Evolutionary conservation across 2,113 vertebrate genomes (phyloP), one percentile per base, ranked within the genome.

Genomic region (Trogon surrucura): DNA sequence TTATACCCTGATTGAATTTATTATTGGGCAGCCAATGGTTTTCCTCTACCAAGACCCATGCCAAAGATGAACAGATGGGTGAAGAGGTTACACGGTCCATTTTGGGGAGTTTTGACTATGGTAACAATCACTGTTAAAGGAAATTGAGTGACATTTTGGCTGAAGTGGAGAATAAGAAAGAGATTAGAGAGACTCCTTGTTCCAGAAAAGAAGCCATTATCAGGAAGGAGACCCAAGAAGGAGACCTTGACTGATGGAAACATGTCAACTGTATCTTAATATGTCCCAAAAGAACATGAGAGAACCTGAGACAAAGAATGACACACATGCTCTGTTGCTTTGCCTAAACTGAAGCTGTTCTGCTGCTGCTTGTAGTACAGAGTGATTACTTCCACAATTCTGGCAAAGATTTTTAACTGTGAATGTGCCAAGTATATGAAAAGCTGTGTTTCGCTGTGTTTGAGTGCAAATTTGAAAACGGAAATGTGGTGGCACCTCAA

Each of bases 181-280:
- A 80, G 17, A 74, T 0, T 1, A 61, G 38, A 64, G 14, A 67
- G 32, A 30, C 20, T 64, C 6, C 19, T 75, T 84, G 19, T 66
- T 87, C 47, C 25, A 50, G 65, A 51, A 82, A 79, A 67, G 2
- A 91, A 88, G 14, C 17, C 27, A 20, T 81, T 87, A 87, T 6
- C 16, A 74, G 14, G 22, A 89, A 74, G 81, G 30, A 29, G 26
- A 57, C 30, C 10, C 15, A 65, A 57, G 48, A 54, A 57, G 11
- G 41, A 18, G 38, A 81, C 19, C 10, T 51, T 69, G 32, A 32
- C 13, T 2, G 3, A 9, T 48, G 34, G 38, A 65, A 69, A 64
- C 0, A 0, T 65, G 17, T 69, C 22, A 34, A 6, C 21, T 56
- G 6, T 36, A 47, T 83, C 27, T 77, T 64, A 69, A 10, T 5